These are phyloP conservation scores for Anoura caudifer DNA, from an alignment of 2,113 vertebrate species.

Conservation along the genomic window DNA sequence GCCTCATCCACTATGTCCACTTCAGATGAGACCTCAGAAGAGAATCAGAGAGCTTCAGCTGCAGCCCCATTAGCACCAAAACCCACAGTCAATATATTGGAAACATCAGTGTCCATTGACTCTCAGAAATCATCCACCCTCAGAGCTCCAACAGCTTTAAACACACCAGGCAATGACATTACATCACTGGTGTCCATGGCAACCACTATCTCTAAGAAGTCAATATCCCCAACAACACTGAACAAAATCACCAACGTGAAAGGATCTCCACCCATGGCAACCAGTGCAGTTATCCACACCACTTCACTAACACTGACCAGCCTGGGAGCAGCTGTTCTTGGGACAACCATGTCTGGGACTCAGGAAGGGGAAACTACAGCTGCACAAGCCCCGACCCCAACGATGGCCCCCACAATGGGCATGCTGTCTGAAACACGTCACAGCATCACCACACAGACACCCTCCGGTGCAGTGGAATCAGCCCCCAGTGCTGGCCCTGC, in stretches of 20 bases:
- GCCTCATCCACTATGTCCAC: background rate
- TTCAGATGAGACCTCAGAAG: background rate
- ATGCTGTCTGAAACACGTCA: background rate
- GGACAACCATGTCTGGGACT: background rate
- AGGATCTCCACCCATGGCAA: background rate
- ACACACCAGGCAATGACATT: background rate
- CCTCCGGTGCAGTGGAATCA: background rate
- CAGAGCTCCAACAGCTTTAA: background rate
- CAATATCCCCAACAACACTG: background rate
- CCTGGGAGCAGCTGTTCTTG: background rate
- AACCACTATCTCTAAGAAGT: background rate
- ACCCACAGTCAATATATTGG: background rate
- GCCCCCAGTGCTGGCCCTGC: background rate
- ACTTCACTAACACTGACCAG: background rate
- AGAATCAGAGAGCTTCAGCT: background rate
- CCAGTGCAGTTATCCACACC: background rate
- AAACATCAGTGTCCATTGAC: background rate
- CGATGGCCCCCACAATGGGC: background rate
- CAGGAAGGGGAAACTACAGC: background rate
- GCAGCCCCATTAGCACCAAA: background rate
- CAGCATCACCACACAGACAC: background rate
- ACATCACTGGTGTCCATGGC: background rate
- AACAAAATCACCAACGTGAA: background rate
- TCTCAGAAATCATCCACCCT: background rate
- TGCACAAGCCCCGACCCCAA: background rate